Conservation (phyloP, 1,140 invertebrate genomes). For the Babylonia areolata region DNA sequence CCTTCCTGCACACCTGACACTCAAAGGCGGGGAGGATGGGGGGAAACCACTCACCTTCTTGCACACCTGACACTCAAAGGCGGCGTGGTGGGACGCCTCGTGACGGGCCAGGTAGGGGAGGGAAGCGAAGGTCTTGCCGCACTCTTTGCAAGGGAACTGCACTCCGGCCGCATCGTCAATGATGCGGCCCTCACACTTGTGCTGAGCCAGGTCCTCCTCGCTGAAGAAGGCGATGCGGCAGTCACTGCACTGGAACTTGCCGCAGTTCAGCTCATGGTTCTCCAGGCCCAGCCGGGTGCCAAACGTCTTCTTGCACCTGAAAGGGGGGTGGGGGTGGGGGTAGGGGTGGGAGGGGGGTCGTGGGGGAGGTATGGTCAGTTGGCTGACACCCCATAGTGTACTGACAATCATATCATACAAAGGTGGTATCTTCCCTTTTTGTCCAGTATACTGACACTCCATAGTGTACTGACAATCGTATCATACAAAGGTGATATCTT, state of each 20-base stretch:
- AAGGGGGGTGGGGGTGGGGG: too few species aligned
- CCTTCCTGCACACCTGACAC: not conserved
- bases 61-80: slow-evolving; percentile 65
- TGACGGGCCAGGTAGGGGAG: slow-evolving; percentile 66
- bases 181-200: slow-evolving; percentile 56
- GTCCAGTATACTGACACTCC: too few species aligned
- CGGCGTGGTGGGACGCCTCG: slow-evolving; percentile 58
- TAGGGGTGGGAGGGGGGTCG: too few species aligned
- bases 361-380: too few species aligned
- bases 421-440: too few species aligned
- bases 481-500: too few species aligned
- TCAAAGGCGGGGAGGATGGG: not conserved
- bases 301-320: slow-evolving; percentile 63
- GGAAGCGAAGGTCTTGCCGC: slow-evolving; percentile 66
- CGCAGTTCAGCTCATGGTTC: slow-evolving; percentile 62
- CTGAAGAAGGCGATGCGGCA: slow-evolving; percentile 67
- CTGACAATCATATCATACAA: too few species aligned
- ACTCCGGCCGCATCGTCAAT: slow-evolving; percentile 45
- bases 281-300: slow-evolving; percentile 57
- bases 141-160: slow-evolving; percentile 64
- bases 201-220: slow-evolving; percentile 57
- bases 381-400: too few species aligned
- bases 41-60: slow-evolving; percentile 4
- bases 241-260: slow-evolving; percentile 59
- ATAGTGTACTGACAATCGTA: too few species aligned